phyloP scores from a whole-genome alignment of 2,113 vertebrate genomes.

The Trematomus loennbergii region DNA sequence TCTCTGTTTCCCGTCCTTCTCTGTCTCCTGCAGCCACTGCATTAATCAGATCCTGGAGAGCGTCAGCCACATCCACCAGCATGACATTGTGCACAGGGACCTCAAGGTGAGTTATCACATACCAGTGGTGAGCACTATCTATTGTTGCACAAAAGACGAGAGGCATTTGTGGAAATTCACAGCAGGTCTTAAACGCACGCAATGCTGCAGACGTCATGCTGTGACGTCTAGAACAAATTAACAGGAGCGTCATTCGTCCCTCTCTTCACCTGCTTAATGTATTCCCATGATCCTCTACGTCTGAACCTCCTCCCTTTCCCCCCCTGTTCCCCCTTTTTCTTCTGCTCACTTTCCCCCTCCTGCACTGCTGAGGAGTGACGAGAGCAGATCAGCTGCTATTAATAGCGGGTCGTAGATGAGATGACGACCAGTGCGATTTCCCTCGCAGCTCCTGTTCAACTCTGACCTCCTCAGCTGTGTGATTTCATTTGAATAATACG shows the following conservation, averaged over 20 bases:
- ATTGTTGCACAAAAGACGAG: conserved; percentile 7
- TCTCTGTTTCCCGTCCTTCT: conserved; percentile 39
- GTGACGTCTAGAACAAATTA: conserved; percentile 55
- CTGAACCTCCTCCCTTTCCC: not conserved
- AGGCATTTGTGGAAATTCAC: conserved; percentile 5
- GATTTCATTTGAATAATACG: not conserved
- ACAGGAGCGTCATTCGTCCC: conserved; percentile 41
- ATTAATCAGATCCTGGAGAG: conserved; percentile 99
- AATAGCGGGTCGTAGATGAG: conserved; percentile 72
- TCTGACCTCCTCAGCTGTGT: conserved; percentile 43
- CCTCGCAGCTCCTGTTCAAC: conserved; percentile 31
- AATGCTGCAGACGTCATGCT: conserved; percentile 27
- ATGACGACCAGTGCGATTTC: conserved; percentile 63
- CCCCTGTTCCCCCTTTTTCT: not conserved
- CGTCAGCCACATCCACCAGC: conserved; percentile 99
- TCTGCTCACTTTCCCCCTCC: not conserved
- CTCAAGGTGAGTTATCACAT: conserved; percentile 92
- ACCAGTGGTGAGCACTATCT: not conserved
- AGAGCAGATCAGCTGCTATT: conserved; percentile 79
- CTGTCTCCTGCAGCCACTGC: conserved; percentile 90
- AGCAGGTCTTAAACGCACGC: conserved; percentile 12
- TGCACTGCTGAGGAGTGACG: conserved; percentile 63
- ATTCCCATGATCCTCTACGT: conserved; percentile 9
- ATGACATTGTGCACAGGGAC: conserved; percentile 99
- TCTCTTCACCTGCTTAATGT: conserved; percentile 41